Conservation (phyloP, 2,797 vertebrate species). For the Podarcis siculus region DNA sequence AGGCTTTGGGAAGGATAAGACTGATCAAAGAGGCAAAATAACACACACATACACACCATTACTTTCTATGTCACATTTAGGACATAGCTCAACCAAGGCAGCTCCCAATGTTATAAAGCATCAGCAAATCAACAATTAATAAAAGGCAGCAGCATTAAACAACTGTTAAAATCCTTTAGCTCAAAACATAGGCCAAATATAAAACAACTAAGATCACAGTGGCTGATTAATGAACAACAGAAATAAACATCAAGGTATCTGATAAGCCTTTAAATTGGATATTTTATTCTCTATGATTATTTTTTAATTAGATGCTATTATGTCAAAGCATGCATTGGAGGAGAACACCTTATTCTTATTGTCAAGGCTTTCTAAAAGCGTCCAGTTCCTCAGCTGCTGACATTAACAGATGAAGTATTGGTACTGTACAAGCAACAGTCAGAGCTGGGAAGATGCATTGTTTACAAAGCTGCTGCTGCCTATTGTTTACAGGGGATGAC, state of each 20-base stretch:
- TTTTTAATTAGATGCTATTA: not conserved
- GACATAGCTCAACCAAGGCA: no score
- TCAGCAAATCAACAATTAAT: conserved; percentile 1
- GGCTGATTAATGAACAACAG: conserved; percentile 9
- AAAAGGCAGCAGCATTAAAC: no score
- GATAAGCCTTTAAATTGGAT: not conserved
- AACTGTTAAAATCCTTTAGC: no score
- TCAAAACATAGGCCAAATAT: no score
- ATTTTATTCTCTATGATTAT: conserved; percentile 18
- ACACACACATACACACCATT: no score
- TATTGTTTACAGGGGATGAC: not conserved
- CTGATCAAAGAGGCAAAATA: no score
- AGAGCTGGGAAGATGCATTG: conserved; percentile 1
- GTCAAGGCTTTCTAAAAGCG: conserved; percentile 22
- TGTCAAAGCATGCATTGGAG: not conserved
- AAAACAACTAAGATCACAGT: no score
- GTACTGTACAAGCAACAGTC: not conserved
- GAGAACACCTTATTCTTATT: conserved; percentile 20
- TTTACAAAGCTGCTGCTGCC: conserved; percentile 18
- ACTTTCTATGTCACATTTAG: no score
- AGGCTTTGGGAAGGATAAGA: not conserved
- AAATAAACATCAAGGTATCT: conserved; percentile 16
- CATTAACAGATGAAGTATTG: conserved; percentile 20
- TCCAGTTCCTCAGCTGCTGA: conserved; percentile 1
- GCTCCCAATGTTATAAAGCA: no score